Conservation (phyloP, 2,888 invertebrate species). For the Callimorpha dominula region DNA sequence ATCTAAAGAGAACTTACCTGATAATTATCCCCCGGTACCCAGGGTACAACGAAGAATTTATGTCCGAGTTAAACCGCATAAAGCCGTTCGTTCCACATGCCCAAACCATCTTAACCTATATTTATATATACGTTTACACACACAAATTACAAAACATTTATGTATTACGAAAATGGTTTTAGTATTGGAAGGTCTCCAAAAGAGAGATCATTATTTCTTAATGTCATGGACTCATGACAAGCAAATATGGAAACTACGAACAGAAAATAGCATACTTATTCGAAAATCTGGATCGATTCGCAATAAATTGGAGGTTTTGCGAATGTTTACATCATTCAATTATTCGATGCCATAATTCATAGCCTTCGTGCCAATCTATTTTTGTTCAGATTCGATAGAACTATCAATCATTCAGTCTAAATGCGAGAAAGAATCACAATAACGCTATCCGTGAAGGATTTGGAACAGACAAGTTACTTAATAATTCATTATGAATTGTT, state of each 20-base stretch:
- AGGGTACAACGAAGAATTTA: not conserved
- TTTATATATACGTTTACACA: not conserved
- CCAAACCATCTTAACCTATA: not conserved
- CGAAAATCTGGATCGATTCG: not conserved
- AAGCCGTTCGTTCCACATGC: not conserved
- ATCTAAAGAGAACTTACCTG: too few species aligned
- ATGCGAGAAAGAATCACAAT: constrained; percentile 11
- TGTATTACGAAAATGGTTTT: not conserved
- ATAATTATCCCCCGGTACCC: not conserved
- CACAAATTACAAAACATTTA: not conserved
- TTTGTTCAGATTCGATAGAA: not conserved
- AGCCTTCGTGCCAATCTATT: not conserved
- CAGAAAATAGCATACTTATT: not conserved
- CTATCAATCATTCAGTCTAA: constrained; percentile 7
- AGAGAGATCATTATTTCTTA: not conserved
- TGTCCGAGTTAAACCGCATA: not conserved
- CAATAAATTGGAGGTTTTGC: not conserved
- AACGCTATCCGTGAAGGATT: not conserved
- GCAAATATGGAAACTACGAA: not conserved
- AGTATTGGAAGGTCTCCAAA: not conserved
- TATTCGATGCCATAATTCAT: not conserved
- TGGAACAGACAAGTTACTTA: constrained; percentile 12
- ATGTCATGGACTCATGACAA: constrained; percentile 1
- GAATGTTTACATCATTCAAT: not conserved
- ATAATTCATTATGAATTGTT: constrained; percentile 18